Percentiles rank a stretch among this genome's conserved stretches.
phyloP scores from a whole-genome alignment of 1,140 invertebrate species.

The Microplitis mediator region DNA sequence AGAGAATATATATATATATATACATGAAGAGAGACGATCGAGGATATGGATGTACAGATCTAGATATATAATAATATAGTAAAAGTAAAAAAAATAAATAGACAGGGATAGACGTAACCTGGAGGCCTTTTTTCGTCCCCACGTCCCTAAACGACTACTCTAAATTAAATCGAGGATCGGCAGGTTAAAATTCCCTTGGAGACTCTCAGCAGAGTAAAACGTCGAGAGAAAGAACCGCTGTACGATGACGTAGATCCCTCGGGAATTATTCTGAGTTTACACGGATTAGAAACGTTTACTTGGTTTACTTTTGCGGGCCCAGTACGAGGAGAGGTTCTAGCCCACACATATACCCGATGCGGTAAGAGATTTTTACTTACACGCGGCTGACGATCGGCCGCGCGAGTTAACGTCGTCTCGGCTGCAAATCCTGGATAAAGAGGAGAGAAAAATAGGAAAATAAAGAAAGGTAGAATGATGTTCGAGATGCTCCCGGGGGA shows the following conservation, averaged over 20 bases:
- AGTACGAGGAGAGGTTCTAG: too few relatives aligned
- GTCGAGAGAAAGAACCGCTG: too few relatives aligned
- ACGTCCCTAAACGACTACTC: too few relatives aligned
- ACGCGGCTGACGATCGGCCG: too few relatives aligned
- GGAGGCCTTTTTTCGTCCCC: neutral
- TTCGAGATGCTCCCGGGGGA: neutral
- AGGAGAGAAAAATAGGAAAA: neutral
- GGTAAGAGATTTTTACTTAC: too few relatives aligned
- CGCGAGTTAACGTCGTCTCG: neutral
- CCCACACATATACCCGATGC: too few relatives aligned
- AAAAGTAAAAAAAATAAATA: too few relatives aligned
- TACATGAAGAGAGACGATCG: neutral
- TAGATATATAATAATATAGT: neutral
- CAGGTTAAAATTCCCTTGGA: too few relatives aligned
- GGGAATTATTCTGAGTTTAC: constrained; percentile 1
- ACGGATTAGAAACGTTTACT: constrained; percentile 7
- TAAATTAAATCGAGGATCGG: too few relatives aligned
- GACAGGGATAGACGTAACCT: too few relatives aligned
- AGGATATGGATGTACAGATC: neutral
- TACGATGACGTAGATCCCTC: neutral
- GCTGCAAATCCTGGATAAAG: neutral
- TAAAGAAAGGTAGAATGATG: neutral
- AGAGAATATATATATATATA: neutral
- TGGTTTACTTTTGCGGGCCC: too few relatives aligned
- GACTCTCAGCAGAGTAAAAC: neutral